Base-by-base conservation (phyloP, 1,140 invertebrate species). In the Achatina immaculata region DNA sequence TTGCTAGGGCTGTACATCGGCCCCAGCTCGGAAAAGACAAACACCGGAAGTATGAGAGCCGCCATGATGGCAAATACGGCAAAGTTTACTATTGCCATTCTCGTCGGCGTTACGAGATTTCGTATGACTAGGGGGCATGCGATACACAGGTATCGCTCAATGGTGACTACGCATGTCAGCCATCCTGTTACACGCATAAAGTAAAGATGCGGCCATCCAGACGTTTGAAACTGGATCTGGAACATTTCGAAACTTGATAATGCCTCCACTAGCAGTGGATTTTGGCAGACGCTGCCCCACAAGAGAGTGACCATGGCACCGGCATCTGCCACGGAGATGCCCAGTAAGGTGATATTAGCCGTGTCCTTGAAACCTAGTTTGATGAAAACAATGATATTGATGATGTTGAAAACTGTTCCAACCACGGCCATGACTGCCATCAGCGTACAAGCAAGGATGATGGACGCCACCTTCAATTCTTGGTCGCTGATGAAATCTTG, bases 91-190 rank as follows among this genome's bases (percentile, higher is more conserved):
- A 24, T 16, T 4, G 36, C 24, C 28, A 34, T 76, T 38, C 74
- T 16, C 40, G 19, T 11, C 1, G 21, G 43, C 0, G 71, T 73
- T 19, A 51, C 38, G 4, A 73, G 14, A 31, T 1, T 7, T 4
- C 51, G 9, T 34, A 76, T 31, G 38, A 62, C 62, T n/a, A 76
- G 42, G 1, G 74, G 74, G 31, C 34, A 65, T 40, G 55, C 74
- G 28, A 76, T 76, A 45, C 74, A 76, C 38, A 76, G 34, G 36
- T 65, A 76, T 1, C 74, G 9, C 55, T 76, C 74, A 34, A 76
- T 31, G 2, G 74, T 76, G 38, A 76, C 43, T 2, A 76, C 4
- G 19, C 4, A 4, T 2, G 55, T 76, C 34, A 76, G 11, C 51
- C 51, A 76, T 16, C 74, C 51, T 19, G 58, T 58, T 3, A 76